Evolutionary conservation across 2,888 invertebrate genomes (phyloP), one percentile per base, ranked within the genome.

Genomic region (Argyresthia goedartella): DNA sequence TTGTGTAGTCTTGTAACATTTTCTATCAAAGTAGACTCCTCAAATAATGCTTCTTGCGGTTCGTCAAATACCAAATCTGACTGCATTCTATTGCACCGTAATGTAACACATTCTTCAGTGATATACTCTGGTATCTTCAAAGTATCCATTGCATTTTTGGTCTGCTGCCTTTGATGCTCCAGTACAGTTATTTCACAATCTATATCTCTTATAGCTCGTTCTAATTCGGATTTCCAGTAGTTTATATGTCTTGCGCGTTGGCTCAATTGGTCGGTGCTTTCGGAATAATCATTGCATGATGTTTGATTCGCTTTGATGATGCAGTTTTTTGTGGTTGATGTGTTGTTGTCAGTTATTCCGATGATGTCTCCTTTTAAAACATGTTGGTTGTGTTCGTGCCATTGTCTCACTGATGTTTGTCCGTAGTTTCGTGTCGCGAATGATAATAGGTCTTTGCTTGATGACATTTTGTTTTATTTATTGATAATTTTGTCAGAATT

Each of bases 21-120:
- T n/a, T 91, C 88, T 47, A 92, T 91, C 15, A 94, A 71, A 0
- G 92, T 89, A 49, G 91, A 75, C 68, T 94, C 94, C 56, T 91
- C 92, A 25, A 92, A 90, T 0, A 95, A 70, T 61, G 93, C 91
- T 59, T 93, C 92, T 74, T 94, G 93, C 0, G 93, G 91, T 51
- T 89, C 88, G 63, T 95, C 95, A 43, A 92, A 88, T 0, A 93
- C 90, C 1, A 94, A 72, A 70, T 95, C 95, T 0, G 91, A 89
- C 60, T 93, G 93, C 60, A 93, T 87, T 50, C 94, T 88, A 9
- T 89, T 88, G 0, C 90, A 81, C 59, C 94, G 85, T 34, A 91
- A 71, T 51, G 91, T 90, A 11, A 94, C 68, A 61, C 93, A 93
- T 71, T 94, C 94, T 8, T 91, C 90, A 0, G 89, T 90, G 60